Conservation (phyloP, 1,140 invertebrate genomes). For the Dinoponera quadriceps region DNA sequence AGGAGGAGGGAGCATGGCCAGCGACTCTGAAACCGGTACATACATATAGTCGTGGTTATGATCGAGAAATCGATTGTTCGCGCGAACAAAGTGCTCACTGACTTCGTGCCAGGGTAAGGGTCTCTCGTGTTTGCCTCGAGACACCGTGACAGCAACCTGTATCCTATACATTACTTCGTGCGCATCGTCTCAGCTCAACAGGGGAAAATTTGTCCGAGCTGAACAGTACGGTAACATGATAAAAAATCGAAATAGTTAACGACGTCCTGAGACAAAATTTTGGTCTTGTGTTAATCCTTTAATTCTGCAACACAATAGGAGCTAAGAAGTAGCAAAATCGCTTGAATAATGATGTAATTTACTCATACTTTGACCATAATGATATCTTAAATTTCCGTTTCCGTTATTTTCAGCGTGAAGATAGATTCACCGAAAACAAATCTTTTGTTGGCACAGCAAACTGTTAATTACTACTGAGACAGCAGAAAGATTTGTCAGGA, state of each 20-base stretch:
- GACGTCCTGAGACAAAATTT: conserved; percentile 1
- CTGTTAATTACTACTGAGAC: too few species aligned
- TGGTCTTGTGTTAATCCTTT: too few species aligned
- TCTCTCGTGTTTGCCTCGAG: conserved; percentile 18
- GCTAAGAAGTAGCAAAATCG: too few species aligned
- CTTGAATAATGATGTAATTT: too few species aligned
- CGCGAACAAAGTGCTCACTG: conserved; percentile 81
- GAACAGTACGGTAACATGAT: background rate
- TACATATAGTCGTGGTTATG: conserved; percentile 69
- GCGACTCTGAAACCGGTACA: conserved; percentile 45
- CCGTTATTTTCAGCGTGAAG: too few species aligned
- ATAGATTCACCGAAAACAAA: too few species aligned
- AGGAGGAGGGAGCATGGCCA: conserved; percentile 36
- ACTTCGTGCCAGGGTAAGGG: conserved; percentile 66
- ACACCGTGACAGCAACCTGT: conserved; percentile 7
- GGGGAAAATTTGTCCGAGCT: background rate
- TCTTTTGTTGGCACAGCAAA: too few species aligned
- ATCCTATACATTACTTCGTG: background rate
- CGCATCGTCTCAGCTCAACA: background rate
- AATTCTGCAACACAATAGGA: too few species aligned
- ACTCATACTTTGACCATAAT: too few species aligned
- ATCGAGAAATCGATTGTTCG: conserved; percentile 81
- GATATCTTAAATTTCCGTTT: too few species aligned
- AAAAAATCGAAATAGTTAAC: background rate
- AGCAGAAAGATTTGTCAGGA: too few species aligned